These are phyloP conservation scores for Toxostoma redivivum DNA, from an alignment of 2,113 vertebrate genomes.

Conservation along the genomic window DNA sequence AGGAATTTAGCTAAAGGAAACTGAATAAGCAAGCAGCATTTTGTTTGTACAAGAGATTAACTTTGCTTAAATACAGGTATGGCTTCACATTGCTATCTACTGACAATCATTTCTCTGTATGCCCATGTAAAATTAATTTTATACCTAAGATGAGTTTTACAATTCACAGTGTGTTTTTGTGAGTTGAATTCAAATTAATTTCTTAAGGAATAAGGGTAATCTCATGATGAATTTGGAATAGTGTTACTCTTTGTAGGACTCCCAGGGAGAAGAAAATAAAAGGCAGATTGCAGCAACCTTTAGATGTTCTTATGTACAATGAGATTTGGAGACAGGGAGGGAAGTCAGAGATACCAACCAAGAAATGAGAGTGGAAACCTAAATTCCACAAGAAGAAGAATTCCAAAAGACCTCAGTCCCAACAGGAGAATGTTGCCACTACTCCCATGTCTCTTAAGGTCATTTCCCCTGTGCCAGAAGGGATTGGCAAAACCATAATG, in stretches of 20 bases:
- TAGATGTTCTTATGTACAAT: background rate
- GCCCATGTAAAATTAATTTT: background rate
- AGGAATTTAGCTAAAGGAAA: constrained; percentile 38
- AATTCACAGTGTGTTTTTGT: background rate
- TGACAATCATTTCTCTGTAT: background rate
- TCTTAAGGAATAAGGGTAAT: background rate
- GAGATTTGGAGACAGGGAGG: background rate
- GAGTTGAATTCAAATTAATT: background rate
- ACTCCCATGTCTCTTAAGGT: background rate
- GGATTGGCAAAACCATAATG: background rate
- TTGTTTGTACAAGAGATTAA: constrained; percentile 49
- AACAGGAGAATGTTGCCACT: background rate
- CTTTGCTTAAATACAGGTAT: constrained; percentile 15
- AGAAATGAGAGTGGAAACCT: background rate
- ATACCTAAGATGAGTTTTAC: background rate
- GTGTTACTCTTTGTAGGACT: background rate
- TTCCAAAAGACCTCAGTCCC: background rate
- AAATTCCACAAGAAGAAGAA: background rate
- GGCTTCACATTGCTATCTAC: background rate
- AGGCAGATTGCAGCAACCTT: background rate
- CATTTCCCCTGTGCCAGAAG: background rate
- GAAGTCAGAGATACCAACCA: background rate
- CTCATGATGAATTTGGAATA: background rate
- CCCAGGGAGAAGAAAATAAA: background rate
- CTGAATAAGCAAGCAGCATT: constrained; percentile 11